These are phyloP conservation scores for Hydrophis major DNA, from an alignment of 2,797 vertebrate species.

Conservation along the genomic window DNA sequence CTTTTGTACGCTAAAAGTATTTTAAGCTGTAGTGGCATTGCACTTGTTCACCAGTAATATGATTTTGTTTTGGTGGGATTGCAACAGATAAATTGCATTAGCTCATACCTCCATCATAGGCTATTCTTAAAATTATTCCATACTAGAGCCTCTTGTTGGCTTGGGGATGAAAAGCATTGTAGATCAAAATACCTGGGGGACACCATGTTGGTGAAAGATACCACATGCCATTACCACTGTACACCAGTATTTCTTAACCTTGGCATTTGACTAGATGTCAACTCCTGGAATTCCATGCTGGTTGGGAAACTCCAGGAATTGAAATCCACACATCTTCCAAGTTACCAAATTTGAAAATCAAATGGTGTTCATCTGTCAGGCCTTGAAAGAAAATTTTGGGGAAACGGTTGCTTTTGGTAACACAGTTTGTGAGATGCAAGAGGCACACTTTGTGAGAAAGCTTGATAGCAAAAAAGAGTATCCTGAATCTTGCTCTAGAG, in stretches of 20 bases:
- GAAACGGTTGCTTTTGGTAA: conserved; percentile 25
- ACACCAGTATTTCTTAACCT: background rate
- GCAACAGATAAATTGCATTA: background rate
- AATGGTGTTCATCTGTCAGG: conserved; percentile 8
- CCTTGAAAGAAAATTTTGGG: conserved; percentile 13
- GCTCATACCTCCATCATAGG: background rate
- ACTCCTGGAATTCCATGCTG: background rate
- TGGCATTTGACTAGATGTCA: background rate
- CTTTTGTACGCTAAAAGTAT: background rate
- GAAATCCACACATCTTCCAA: background rate
- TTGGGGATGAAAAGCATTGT: background rate
- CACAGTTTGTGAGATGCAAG: conserved; percentile 26
- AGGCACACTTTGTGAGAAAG: conserved; percentile 27
- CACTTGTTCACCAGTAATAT: background rate
- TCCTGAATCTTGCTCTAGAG: conserved; percentile 60
- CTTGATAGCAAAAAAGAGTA: conserved; percentile 36
- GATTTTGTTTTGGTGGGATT: background rate
- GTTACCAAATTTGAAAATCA: background rate
- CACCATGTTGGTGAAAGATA: background rate
- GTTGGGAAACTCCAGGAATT: background rate
- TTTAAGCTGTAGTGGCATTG: background rate
- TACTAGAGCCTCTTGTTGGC: background rate
- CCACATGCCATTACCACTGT: background rate
- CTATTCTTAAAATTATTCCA: background rate
- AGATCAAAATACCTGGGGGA: background rate